Base-by-base conservation (phyloP, 1,140 invertebrate genomes). In the Aphis gossypii region DNA sequence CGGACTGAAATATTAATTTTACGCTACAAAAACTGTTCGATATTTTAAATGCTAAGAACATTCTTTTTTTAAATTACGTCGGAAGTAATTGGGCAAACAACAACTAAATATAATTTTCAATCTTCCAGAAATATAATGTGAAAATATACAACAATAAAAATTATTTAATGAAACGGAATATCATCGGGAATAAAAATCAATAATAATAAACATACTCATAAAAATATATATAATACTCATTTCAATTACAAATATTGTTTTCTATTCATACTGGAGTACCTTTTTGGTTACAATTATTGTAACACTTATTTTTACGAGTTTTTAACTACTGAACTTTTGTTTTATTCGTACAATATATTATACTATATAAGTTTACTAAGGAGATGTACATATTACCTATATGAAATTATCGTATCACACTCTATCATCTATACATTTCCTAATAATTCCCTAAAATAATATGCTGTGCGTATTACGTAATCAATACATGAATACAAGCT, bases 1-100 rank as follows among this genome's bases (percentile, higher is more conserved):
- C 2, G 3, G 46, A 51, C 20, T 88, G 18, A 88, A 88, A 88
- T 88, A 88, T 48, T 88, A 88, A 88, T 88, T 88, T 48, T n/a
- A n/a, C n/a, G 86, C 5, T 48, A 51, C 44, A 35, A 88, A 88
- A n/a, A 88, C 18, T n/a, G 23, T 84, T 88, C 84, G 23, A 48
- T 88, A 51, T 88, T 88, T 88, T 48, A 48, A 88, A 41, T 84
- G 35, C 76, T 35, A 83, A 83, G 35, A 38, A 38, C 60, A n/a
- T 76, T 76, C 30, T 76, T 21, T 83, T 82, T 83, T 38, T 35
- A 83, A 83, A 83, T 38, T 38, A 83, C 76, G 20, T 38, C 76
- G 35, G 20, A 83, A 83, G 35, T 76, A 76, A n/a, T 76, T 35
- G 60, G 30, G 14, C 60, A 76, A 76, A n/a, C 60, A 76, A 18